Evolutionary conservation across 2,113 vertebrate species (phyloP).

Genomic region (Pantherophis guttatus): DNA sequence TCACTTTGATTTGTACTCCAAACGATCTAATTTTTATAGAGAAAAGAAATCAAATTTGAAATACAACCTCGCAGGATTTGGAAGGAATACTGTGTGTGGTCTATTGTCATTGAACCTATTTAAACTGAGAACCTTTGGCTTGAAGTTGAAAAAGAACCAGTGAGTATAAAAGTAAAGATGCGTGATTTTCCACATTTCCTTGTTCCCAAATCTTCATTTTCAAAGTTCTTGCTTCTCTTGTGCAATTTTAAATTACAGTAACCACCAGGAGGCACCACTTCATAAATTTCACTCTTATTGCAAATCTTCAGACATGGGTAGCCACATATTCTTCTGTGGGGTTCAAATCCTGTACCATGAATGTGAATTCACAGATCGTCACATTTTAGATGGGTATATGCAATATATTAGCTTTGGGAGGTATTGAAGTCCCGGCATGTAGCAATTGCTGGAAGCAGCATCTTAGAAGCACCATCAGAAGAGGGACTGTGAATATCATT

Average conservation of each 20-base stretch:
- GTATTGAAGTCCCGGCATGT: not conserved
- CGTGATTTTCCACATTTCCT: not conserved
- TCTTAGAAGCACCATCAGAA: not conserved
- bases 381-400: not conserved
- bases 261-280: not conserved
- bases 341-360: not conserved
- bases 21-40: not conserved
- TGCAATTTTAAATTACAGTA: not conserved
- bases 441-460: not conserved
- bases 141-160: not conserved
- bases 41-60: not conserved
- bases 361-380: not conserved
- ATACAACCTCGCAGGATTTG: not conserved
- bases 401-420: not conserved
- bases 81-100: not conserved
- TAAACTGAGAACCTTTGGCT: not conserved
- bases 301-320: not conserved
- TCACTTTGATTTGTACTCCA: not conserved
- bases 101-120: not conserved
- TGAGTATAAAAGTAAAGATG: not conserved
- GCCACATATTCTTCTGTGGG: not conserved
- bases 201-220: not conserved
- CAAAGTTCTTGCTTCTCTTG: not conserved
- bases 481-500: not conserved
- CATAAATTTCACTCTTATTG: not conserved